Conservation (phyloP, 2,113 vertebrate species). For the Charadrius vociferus region DNA sequence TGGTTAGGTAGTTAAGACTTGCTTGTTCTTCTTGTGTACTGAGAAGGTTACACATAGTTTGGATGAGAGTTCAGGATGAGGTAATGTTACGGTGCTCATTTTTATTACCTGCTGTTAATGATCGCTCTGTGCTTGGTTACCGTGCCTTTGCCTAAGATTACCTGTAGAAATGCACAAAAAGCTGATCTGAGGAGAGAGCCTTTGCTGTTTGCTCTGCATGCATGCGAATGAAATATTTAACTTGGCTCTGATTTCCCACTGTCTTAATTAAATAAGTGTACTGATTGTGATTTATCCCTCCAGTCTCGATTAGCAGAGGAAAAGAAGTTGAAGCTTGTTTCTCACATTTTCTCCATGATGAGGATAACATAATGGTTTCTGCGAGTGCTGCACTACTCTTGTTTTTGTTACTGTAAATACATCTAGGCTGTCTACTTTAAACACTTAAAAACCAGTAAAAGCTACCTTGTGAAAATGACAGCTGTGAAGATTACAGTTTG, state of each 20-base stretch:
- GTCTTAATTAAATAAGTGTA: not conserved
- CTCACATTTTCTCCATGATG: not conserved
- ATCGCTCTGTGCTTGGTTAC: not conserved
- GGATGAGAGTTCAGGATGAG: not conserved
- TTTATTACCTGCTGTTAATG: constrained; percentile 14
- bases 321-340: not conserved
- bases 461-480: not conserved
- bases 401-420: not conserved
- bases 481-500: not conserved
- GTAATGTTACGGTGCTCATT: not conserved
- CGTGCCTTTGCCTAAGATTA: not conserved
- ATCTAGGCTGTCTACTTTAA: not conserved
- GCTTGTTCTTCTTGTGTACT: not conserved
- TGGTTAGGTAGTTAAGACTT: not conserved
- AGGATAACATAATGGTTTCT: not conserved
- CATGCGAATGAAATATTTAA: not conserved
- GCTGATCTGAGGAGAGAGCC: not conserved
- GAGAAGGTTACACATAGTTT: not conserved
- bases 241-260: not conserved
- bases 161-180: not conserved
- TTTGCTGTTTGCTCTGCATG: constrained; percentile 3
- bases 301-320: not conserved
- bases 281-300: not conserved
- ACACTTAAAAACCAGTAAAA: not conserved
- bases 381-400: not conserved